Base-by-base conservation (phyloP, 2,888 invertebrate genomes). In the Odontothrips loti region DNA sequence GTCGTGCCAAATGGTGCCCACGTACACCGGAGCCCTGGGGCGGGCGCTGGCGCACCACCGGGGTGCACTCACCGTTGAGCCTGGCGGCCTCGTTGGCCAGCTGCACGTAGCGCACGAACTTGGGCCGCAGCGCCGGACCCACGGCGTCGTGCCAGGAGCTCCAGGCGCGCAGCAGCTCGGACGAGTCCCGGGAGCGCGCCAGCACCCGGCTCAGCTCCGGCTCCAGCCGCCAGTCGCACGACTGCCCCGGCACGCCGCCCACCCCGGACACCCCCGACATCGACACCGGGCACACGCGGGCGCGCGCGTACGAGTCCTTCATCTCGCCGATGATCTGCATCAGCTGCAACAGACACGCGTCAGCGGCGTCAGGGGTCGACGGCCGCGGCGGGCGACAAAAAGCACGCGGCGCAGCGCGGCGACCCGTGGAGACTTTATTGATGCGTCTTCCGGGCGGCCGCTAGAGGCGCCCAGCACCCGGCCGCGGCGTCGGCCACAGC, bases 31-130 rank as follows among this genome's bases (percentile, higher is more conserved):
- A n/a, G n/a, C n/a, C n/a, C n/a, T 6, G 51, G 17, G 51, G 51
- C 51, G 20, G 58, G 15, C 15, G 17, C 58, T 15, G 58, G 17
- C 11, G 1, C 15, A 51, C n/a, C 34, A 6, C 34, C 20, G 68
- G 17, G 17, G 0, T 79, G 58, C 29, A 81, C 83, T 84, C 88
- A 94, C 95, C 95, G 84, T 93, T 93, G 80, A 91, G 88, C 82
- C 89, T 88, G 1, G 96, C 93, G 0, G 95, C 96, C 85, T 93
- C 91, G 86, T 96, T 96, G 0, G 93, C 93, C 47, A 96, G 86
- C 84, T 93, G 91, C 0, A 95, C 92, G 84, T 95, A 96, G 89
- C 94, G 90, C 89, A 93, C 91, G 86, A 93, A 96, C 83, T 92
- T 90, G 82, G 92, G 91, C 86, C 92, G 92, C 87, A 96, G 89